Conservation (phyloP, 1,140 invertebrate species). For the Scaptomyza hsui region DNA sequence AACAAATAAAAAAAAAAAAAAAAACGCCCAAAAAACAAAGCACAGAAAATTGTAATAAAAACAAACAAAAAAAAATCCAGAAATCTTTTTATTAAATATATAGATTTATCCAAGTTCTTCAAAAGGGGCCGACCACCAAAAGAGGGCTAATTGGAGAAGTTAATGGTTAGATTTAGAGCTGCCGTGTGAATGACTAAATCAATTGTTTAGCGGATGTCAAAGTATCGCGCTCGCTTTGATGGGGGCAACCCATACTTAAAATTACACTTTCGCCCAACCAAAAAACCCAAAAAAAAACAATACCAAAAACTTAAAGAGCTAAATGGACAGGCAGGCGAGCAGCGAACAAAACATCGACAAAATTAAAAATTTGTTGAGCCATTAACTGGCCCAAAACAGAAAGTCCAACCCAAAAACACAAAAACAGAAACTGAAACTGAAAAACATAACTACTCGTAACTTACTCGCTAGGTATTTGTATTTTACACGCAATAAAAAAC, state of each 20-base stretch:
- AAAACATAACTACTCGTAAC: constrained; percentile 51
- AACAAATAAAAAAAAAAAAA: constrained; percentile 35
- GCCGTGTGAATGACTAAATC: constrained; percentile 26
- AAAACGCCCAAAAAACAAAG: constrained; percentile 34
- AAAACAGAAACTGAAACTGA: constrained; percentile 23
- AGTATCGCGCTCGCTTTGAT: neutral
- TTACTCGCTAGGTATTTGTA: constrained; percentile 40
- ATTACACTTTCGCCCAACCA: constrained; percentile 64
- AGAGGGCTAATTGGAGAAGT: neutral
- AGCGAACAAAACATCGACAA: constrained; percentile 15
- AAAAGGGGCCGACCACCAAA: neutral
- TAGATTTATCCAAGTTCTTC: neutral
- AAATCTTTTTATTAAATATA: neutral
- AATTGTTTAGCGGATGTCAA: constrained; percentile 7
- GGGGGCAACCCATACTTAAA: constrained; percentile 60
- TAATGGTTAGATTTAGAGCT: constrained; percentile 2
- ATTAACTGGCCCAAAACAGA: constrained; percentile 55
- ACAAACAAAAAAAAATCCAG: constrained; percentile 37
- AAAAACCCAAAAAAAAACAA: constrained; percentile 1
- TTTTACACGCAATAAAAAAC: constrained; percentile 61
- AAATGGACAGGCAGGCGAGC: constrained; percentile 1
- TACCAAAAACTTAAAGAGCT: neutral
- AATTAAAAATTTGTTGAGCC: constrained; percentile 38
- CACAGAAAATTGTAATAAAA: constrained; percentile 50
- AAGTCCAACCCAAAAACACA: constrained; percentile 22